Evolutionary conservation across 2,797 vertebrate species (phyloP), one percentile per base, ranked within the genome.

Genomic region (Gymnothorax reevesii): DNA sequence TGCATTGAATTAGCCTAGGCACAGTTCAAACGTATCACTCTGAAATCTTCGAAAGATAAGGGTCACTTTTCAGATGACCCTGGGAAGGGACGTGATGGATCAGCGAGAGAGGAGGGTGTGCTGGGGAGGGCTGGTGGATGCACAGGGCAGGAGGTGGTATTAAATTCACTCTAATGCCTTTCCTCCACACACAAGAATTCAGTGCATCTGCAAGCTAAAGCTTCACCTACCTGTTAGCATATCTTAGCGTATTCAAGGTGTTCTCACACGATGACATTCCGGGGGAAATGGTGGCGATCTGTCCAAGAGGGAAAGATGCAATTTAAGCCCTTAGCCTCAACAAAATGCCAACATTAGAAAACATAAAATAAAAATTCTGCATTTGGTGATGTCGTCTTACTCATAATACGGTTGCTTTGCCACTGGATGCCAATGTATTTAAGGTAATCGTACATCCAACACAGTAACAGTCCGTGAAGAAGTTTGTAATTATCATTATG

Each of bases 181-280:
- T 62, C 20, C 13, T 62, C 59, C 59, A 62, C 3, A 62, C 33
- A 59, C 20, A 62, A 66, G 17, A 25, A 12, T n/a, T 62, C 64
- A 66, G 64, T 7, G 64, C 64, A 5, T 12, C 20, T 4, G 13
- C 13, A 64, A 4, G 22, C 5, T n/a, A 91, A 25, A 0, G 4
- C 84, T 69, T 88, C 82, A 89, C 93, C 91, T 95, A 99, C 98
- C 98, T 98, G 94, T 99, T 99, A 91, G 98, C 98, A 0, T 99
- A 99, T 97, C 98, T 96, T 94, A 99, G 88, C 0, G 98, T 99
- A 94, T 99, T 99, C 89, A 99, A 92, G 87, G 98, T 99, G 93
- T 99, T 99, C 96, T 99, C 98, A 95, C 98, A 99, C 5, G 98
- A 99, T 10, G 98, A 97, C 97, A 99, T 99, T 84, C 98, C 98